Evolutionary conservation across 64 coral and sea anemone species (phyloP), one percentile per base, ranked within the genome.

Genomic region (Montipora capricornis): DNA sequence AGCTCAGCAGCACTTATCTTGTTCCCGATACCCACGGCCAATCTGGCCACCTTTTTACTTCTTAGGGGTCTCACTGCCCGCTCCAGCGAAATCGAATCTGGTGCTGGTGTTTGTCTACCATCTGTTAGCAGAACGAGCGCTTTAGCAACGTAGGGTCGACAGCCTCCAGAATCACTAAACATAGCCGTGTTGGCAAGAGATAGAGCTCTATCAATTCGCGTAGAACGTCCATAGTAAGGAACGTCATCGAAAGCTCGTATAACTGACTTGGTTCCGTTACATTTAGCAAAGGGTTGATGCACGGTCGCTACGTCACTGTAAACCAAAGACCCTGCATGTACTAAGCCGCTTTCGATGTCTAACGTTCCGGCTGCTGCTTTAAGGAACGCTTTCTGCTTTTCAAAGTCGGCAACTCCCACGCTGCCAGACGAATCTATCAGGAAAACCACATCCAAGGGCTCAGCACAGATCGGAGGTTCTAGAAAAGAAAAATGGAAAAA

Each of bases 401-500:
- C 67, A 89, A 97, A 97, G 60, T 97, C 73, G 16, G 13, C 55
- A 47, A 73, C 57, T 37, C 95, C 95, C 19, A 97, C 82, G 60
- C 95, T 97, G 0, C 89, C 87, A 5, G 95, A 97, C 5, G 95
- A 93, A 49, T 97, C 95, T 24, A 97, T 24, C 6, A 97, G 75
- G 50, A 97, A 97, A 1, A 89, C 95, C 10, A 97, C 79, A 13
- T 97, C 93, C 61, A 86, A 49, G 16, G 82, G 45, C 47, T 86
- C 66, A 51, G 37, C 2, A 8, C 82, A 86, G 47, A 86, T 48
- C 6, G 82, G 64, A 12, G 82, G 82, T 50, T 71, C 82, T 86
- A 15, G 20, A 68, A 84, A 68, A 1, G 61, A 19, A 16, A 64
- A 47, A 68, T 2, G 14, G 37, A 10, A 8, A 37, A 9, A 12